phyloP scores from a whole-genome alignment of 2,797 vertebrate species.

The Myotis planiceps region DNA sequence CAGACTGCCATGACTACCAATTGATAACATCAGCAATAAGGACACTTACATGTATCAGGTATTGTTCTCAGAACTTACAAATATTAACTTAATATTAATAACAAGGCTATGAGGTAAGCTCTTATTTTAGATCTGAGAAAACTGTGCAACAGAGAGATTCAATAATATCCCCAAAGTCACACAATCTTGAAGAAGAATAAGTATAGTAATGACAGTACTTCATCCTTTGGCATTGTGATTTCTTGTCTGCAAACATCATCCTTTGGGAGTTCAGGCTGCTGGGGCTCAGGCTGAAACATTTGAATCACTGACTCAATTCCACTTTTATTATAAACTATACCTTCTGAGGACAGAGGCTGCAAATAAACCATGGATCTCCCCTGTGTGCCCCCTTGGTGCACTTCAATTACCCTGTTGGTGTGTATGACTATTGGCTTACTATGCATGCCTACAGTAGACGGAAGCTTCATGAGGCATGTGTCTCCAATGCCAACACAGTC shows the following conservation, averaged over 20 bases:
- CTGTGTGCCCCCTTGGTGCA: too few species aligned
- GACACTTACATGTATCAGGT: not conserved
- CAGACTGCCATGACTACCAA: not conserved
- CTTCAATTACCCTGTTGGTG: not conserved
- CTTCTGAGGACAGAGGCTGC: not conserved
- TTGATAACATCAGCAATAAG: not conserved
- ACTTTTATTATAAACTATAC: not conserved
- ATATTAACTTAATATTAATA: not conserved
- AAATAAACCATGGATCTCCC: not conserved
- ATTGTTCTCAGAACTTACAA: not conserved
- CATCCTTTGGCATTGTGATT: not conserved
- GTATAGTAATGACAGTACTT: not conserved
- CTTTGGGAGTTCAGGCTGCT: not conserved
- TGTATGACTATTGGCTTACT: not conserved
- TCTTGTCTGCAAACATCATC: not conserved
- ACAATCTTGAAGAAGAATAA: not conserved
- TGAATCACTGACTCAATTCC: not conserved
- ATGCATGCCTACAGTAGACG: accelerated
- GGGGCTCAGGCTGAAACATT: not conserved
- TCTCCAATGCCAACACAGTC: not conserved
- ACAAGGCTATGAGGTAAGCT: not conserved
- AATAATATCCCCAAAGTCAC: not conserved
- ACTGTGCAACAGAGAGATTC: not conserved
- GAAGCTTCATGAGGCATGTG: not conserved
- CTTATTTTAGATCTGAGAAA: not conserved